Evolutionary conservation across 2,888 invertebrate species (phyloP), one percentile per base, ranked within the genome.

Genomic region (Agrenia bidenticulata): DNA sequence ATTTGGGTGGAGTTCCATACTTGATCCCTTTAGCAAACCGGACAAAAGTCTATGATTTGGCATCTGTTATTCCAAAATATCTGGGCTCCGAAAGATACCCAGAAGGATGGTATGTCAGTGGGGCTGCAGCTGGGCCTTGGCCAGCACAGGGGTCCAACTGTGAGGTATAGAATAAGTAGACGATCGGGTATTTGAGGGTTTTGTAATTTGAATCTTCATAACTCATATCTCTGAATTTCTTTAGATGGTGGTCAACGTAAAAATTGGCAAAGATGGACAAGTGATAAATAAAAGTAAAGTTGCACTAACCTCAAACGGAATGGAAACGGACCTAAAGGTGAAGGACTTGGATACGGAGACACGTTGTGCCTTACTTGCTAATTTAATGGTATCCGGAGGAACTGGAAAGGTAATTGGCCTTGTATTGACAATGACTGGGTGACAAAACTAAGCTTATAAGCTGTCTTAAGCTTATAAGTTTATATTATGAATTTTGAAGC

Each of bases 161-260:
- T 51, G 75, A 75, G 60, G 72, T 72, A 57, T 54, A n/a, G n/a
- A n/a, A n/a, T n/a, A n/a, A n/a, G n/a, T n/a, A 39, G 37, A 24
- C 15, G 17, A n/a, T n/a, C n/a, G n/a, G n/a, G n/a, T n/a, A n/a
- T n/a, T n/a, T n/a, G n/a, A n/a, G n/a, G n/a, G n/a, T n/a, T n/a
- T n/a, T n/a, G n/a, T n/a, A n/a, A n/a, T n/a, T n/a, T n/a, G n/a
- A n/a, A n/a, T n/a, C n/a, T n/a, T n/a, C n/a, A n/a, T n/a, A n/a
- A n/a, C n/a, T n/a, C n/a, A n/a, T n/a, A n/a, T n/a, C n/a, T n/a
- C n/a, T n/a, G n/a, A n/a, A n/a, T n/a, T n/a, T n/a, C n/a, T 32
- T 32, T 82, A 92, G 88, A 88, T 92, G 77, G 88, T 92, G 77
- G 86, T 87, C 77, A 92, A 92, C 80, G 76, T 91, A 74, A 82